Percentiles rank a stretch among this genome's conserved stretches.
These are phyloP conservation scores for Champsocephalus esox DNA, from an alignment of 2,797 vertebrate species.

Conservation along the genomic window DNA sequence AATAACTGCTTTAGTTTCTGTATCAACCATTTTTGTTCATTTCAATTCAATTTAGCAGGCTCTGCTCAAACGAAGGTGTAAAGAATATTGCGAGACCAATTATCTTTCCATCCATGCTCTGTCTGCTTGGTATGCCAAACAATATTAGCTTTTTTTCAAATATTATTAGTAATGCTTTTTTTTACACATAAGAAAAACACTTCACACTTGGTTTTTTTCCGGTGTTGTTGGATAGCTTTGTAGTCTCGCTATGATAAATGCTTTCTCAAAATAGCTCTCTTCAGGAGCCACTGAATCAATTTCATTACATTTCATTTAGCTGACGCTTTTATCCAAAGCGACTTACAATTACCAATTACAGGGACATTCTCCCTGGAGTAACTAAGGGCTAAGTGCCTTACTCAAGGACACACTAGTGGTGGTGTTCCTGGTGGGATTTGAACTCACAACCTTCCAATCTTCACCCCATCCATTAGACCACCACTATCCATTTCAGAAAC, in stretches of 20 bases:
- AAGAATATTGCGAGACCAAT: neutral
- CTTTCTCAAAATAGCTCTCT: conserved; percentile 21
- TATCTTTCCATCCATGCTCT: neutral
- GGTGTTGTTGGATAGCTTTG: conserved; percentile 1
- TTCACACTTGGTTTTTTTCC: neutral
- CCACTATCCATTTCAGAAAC: neutral
- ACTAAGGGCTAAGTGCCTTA: too few relatives aligned
- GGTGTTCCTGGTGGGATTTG: too few relatives aligned
- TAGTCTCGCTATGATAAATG: conserved; percentile 5
- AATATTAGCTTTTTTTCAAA: neutral
- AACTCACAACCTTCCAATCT: too few relatives aligned
- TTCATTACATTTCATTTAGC: too few relatives aligned
- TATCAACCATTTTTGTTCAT: conserved; percentile 9
- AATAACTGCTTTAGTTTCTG: neutral
- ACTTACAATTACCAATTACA: too few relatives aligned
- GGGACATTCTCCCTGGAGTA: too few relatives aligned
- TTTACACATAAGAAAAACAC: neutral
- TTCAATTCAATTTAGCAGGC: conserved; percentile 17
- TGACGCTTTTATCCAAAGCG: too few relatives aligned
- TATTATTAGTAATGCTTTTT: neutral
- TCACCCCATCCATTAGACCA: too few relatives aligned
- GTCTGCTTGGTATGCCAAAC: neutral
- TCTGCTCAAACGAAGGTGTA: neutral
- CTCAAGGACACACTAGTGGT: too few relatives aligned
- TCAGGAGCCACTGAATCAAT: conserved; percentile 9